Conservation (phyloP, 2,113 vertebrate species). For the Pelecanus crispus region DNA sequence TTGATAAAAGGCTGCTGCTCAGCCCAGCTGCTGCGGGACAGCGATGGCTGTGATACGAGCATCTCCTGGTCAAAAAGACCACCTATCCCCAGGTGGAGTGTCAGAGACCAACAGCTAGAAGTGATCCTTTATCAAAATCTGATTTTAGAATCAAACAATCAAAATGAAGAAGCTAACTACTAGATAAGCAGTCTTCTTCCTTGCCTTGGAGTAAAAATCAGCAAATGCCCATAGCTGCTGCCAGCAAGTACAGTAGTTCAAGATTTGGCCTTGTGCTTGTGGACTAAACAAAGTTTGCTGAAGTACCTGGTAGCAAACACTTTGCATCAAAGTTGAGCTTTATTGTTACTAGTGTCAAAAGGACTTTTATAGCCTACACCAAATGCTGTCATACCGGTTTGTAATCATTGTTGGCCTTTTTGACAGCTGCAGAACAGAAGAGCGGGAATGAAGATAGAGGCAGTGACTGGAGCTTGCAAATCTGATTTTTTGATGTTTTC, state of each 20-base stretch:
- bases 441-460: background rate
- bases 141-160: background rate
- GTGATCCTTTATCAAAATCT: background rate
- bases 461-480: background rate
- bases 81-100: background rate
- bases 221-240: background rate
- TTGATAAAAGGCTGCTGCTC: background rate
- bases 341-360: background rate
- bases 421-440: slow-evolving; percentile 20
- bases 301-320: background rate
- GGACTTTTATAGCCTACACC: background rate
- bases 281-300: background rate
- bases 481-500: background rate
- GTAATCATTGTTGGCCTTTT: slow-evolving; percentile 1
- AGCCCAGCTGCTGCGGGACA: background rate
- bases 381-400: slow-evolving; percentile 10
- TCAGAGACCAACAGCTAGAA: background rate
- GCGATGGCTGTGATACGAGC: background rate
- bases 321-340: background rate
- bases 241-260: background rate
- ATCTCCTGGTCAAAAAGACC: background rate
- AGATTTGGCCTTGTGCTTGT: background rate
- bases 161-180: background rate
- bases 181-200: background rate
- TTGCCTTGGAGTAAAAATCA: background rate